Conservation (phyloP, 2,888 invertebrate genomes). For the Leptothorax acervorum region DNA sequence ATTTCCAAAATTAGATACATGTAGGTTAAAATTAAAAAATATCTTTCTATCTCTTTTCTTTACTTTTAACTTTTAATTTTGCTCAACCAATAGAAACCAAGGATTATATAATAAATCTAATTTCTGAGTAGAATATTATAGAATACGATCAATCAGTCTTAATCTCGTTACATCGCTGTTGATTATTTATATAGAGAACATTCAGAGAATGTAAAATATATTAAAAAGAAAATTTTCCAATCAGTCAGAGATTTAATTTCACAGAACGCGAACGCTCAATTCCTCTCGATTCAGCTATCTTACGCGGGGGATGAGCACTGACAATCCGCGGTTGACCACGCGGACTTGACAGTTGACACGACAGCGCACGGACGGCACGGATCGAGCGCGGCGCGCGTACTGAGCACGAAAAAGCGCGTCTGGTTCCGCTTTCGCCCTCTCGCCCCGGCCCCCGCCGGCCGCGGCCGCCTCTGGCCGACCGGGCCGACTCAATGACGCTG, state of each 20-base stretch:
- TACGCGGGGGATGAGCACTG: constrained; percentile 21
- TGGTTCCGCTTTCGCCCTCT: constrained; percentile 60
- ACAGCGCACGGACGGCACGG: constrained; percentile 51
- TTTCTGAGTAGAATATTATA: not conserved
- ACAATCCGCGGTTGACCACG: not conserved
- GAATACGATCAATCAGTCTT: not conserved
- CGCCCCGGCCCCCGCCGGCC: constrained; percentile 13
- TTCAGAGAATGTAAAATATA: not conserved
- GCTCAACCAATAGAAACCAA: not conserved
- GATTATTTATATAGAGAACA: not conserved
- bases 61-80: constrained; percentile 7
- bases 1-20: not conserved
- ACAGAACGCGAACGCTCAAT: not conserved
- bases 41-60: too few relatives aligned
- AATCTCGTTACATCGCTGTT: not conserved
- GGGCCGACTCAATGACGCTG: constrained; percentile 33
- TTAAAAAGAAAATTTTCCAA: not conserved
- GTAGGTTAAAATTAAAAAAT: not conserved
- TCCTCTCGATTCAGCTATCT: not conserved
- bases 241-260: not conserved
- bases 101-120: not conserved
- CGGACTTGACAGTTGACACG: constrained; percentile 17
- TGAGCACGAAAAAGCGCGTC: constrained; percentile 73
- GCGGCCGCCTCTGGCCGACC: constrained; percentile 38
- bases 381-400: constrained; percentile 74